phyloP scores from a whole-genome alignment of 2,888 invertebrate species.

The Phorcus lineatus region DNA sequence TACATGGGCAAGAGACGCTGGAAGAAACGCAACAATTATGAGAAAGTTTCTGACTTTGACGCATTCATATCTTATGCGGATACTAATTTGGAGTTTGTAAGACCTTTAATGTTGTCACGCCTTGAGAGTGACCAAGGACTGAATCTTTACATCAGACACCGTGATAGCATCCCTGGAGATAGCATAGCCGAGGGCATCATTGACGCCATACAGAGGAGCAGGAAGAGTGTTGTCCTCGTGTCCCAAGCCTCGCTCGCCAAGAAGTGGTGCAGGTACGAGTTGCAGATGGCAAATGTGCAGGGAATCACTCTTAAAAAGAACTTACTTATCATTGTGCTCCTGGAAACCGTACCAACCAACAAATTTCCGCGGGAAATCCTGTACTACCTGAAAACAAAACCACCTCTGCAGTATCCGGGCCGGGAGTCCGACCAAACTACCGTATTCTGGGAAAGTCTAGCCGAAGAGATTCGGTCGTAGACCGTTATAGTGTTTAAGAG shows the following conservation, averaged over 20 bases:
- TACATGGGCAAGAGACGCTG: conserved; percentile 29
- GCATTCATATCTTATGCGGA: conserved; percentile 43
- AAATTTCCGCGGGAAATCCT: conserved; percentile 33
- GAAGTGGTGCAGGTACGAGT: conserved; percentile 45
- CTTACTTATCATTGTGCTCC: conserved; percentile 36
- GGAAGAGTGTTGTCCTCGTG: conserved; percentile 40
- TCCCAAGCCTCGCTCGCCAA: conserved; percentile 34
- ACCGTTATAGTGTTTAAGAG: too few species aligned
- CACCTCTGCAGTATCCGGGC: conserved; percentile 33
- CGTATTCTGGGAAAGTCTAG: conserved; percentile 37
- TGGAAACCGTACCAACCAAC: conserved; percentile 27
- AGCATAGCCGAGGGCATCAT: conserved; percentile 42
- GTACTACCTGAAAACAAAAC: conserved; percentile 27
- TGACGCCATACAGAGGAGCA: conserved; percentile 41
- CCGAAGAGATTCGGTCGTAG: conserved; percentile 24
- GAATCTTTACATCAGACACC: conserved; percentile 38
- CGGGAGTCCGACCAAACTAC: conserved; percentile 15
- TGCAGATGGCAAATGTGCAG: conserved; percentile 44
- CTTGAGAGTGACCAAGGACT: conserved; percentile 34
- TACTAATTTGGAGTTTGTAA: conserved; percentile 35
- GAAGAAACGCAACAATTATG: conserved; percentile 35
- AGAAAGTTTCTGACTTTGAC: conserved; percentile 42
- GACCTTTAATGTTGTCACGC: conserved; percentile 34
- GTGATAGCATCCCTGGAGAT: conserved; percentile 39
- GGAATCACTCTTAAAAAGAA: conserved; percentile 32